phyloP scores from a whole-genome alignment of 2,888 invertebrate genomes.

The Lasioglossum leucozonium region DNA sequence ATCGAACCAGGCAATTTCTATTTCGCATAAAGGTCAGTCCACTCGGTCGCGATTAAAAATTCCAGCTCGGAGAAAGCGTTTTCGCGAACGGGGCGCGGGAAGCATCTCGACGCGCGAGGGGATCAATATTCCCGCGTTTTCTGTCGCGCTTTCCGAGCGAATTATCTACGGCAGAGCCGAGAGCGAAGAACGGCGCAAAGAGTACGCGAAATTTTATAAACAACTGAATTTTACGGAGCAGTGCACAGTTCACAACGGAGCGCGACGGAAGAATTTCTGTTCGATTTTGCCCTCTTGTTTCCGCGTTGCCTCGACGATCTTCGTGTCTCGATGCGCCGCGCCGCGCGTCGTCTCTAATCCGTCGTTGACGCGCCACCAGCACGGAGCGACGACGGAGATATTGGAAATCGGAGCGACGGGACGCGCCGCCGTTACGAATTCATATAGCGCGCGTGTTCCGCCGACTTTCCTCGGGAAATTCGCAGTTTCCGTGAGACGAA shows the following conservation, averaged over 20 bases:
- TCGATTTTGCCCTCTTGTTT: background rate
- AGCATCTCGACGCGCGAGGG: conserved; percentile 17
- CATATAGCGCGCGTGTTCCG: background rate
- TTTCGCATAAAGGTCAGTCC: background rate
- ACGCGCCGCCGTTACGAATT: conserved; percentile 14
- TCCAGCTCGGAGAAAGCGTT: background rate
- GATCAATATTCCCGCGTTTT: conserved; percentile 23
- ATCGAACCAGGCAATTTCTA: background rate
- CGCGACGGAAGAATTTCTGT: background rate
- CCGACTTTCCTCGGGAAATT: conserved; percentile 24
- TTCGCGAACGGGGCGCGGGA: background rate
- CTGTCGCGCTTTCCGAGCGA: background rate
- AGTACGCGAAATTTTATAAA: conserved; percentile 9
- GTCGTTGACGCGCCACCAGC: conserved; percentile 3
- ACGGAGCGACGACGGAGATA: conserved; percentile 12
- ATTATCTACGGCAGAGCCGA: conserved; percentile 9
- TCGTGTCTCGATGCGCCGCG: background rate
- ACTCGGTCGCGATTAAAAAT: conserved; percentile 29
- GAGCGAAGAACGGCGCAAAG: background rate
- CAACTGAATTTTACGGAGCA: conserved; percentile 1
- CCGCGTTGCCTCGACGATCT: background rate
- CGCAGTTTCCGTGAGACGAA: background rate
- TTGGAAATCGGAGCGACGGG: conserved; percentile 29
- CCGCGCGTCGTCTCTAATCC: conserved; percentile 1
- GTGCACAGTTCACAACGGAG: background rate